Conservation (phyloP, 2,113 vertebrate genomes). For the Actinemys pallida region DNA sequence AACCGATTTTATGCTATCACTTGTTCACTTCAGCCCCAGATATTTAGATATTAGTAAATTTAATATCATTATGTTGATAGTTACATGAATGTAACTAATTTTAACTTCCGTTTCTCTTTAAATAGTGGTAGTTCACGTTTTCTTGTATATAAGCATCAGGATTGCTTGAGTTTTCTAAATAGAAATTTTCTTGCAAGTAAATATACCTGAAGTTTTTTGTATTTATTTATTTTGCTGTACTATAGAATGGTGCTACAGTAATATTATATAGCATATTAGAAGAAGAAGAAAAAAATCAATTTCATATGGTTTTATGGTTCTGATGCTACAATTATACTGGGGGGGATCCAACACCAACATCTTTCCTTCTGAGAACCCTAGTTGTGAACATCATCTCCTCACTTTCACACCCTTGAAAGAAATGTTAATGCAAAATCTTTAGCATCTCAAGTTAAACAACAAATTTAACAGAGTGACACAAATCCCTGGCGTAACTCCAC, state of each 20-base stretch:
- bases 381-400: no score
- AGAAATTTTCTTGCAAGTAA: no score
- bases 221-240: not conserved
- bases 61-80: conserved; percentile 12
- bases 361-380: no score
- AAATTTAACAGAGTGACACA: no score
- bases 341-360: no score
- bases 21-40: not conserved
- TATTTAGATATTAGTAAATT: conserved; percentile 29
- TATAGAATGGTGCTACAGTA: not conserved
- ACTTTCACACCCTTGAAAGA: no score
- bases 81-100: not conserved
- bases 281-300: not conserved
- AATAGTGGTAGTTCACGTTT: no score
- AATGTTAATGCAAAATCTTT: no score
- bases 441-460: no score
- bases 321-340: not conserved
- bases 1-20: not conserved
- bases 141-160: not conserved
- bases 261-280: not conserved
- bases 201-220: not conserved
- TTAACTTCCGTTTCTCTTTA: not conserved
- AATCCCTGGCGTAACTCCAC: no score
- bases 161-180: no score
- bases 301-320: not conserved